phyloP scores from a whole-genome alignment of 1,140 invertebrate genomes.

The Drosophila persimilis region DNA sequence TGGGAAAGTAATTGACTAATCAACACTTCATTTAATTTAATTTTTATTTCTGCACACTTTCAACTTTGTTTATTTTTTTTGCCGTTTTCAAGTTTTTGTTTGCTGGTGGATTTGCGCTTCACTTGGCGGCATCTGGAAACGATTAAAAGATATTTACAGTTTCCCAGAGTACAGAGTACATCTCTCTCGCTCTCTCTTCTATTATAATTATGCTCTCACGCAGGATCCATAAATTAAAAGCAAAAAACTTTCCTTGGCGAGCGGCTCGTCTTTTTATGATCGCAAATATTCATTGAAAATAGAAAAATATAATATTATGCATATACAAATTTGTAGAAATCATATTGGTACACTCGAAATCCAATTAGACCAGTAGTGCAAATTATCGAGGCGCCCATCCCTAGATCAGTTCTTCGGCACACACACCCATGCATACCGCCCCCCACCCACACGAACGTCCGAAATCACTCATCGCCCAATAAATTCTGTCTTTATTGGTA shows the following conservation, averaged over 20 bases:
- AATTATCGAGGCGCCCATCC: constrained; percentile 47
- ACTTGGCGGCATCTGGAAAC: constrained; percentile 54
- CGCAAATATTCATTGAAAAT: constrained; percentile 12
- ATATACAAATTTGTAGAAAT: constrained; percentile 45
- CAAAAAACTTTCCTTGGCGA: constrained; percentile 42
- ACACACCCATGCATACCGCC: constrained; percentile 8
- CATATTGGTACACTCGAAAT: constrained; percentile 48
- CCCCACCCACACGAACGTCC: constrained; percentile 12
- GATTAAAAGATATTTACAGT: constrained; percentile 45
- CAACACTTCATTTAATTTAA: constrained; percentile 74
- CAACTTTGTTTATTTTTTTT: constrained; percentile 69
- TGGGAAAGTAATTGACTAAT: constrained; percentile 66
- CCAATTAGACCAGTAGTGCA: constrained; percentile 67
- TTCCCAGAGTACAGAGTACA: not conserved
- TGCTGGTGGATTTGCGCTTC: constrained; percentile 11
- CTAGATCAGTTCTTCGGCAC: constrained; percentile 53
- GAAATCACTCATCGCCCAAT: constrained; percentile 50
- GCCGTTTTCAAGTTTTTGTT: constrained; percentile 45
- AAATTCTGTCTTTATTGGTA: constrained; percentile 54
- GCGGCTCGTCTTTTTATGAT: constrained; percentile 3
- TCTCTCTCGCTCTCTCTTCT: not conserved
- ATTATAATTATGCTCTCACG: constrained; percentile 23
- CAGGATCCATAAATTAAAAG: constrained; percentile 44
- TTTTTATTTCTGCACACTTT: constrained; percentile 71
- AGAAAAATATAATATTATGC: constrained; percentile 21